A percentile compares a stretch with the other conserved stretches of the same genome.
Conservation (phyloP, 2,113 vertebrate genomes). For the Gallinago undulata region DNA sequence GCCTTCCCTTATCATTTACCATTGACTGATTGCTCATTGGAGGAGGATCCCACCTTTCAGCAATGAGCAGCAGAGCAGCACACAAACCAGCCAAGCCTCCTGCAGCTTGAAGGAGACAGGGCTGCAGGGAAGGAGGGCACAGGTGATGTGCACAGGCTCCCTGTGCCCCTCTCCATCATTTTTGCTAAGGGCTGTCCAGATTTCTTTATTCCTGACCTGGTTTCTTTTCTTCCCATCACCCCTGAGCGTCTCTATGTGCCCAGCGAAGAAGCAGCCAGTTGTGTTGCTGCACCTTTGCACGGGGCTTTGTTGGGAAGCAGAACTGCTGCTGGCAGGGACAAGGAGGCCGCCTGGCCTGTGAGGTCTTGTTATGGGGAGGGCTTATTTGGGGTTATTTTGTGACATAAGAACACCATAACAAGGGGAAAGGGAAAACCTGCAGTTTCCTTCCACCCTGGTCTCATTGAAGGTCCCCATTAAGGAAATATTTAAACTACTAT, state of each 20-base stretch:
- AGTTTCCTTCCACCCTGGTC: background rate
- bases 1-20: conserved; percentile 67
- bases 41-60: conserved; percentile 62
- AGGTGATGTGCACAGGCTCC: background rate
- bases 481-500: background rate
- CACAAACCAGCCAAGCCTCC: conserved; percentile 49
- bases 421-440: background rate
- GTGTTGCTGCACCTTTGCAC: background rate
- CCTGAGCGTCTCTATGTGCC: too few relatives aligned
- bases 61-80: conserved; percentile 69
- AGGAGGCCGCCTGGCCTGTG: background rate
- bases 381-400: background rate
- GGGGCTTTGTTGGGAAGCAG: background rate
- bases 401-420: background rate
- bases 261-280: background rate
- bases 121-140: background rate
- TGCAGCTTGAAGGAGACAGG: background rate
- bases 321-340: background rate
- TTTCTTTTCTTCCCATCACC: background rate
- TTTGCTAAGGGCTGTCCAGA: background rate
- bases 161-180: fast-evolving
- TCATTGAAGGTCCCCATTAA: background rate
- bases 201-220: background rate
- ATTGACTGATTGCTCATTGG: conserved; percentile 57
- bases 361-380: background rate